Conservation (phyloP, 1,140 invertebrate genomes). For the Augochlora pura region DNA sequence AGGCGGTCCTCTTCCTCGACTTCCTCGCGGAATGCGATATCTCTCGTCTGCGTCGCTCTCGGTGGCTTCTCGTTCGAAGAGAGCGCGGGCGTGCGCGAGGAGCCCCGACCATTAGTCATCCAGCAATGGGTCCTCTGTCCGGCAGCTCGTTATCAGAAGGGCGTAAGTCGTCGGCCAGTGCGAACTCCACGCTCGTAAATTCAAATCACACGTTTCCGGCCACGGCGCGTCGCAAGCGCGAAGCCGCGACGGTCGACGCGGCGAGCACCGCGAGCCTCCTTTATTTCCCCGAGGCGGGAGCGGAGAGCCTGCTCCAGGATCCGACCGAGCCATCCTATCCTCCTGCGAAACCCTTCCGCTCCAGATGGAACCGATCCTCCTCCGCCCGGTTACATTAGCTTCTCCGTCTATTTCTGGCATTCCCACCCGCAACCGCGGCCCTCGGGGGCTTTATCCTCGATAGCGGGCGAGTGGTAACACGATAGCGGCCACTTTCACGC, state of each 20-base stretch:
- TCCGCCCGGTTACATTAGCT: neutral
- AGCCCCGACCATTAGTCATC: conserved; percentile 61
- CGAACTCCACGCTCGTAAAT: conserved; percentile 53
- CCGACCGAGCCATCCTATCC: neutral
- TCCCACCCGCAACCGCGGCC: neutral
- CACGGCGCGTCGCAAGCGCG: neutral
- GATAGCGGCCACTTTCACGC: too few species aligned
- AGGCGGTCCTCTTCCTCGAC: conserved; percentile 35
- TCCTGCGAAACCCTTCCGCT: conserved; percentile 2
- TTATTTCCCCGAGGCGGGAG: conserved; percentile 9
- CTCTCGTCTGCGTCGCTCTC: conserved; percentile 16
- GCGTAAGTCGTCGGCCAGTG: conserved; percentile 50
- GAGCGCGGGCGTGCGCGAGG: conserved; percentile 14
- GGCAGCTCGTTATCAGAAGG: conserved; percentile 54
- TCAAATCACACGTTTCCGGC: conserved; percentile 48
- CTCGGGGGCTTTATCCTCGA: neutral
- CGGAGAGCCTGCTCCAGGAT: neutral
- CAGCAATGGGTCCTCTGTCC: conserved; percentile 59
- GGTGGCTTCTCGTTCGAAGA: neutral
- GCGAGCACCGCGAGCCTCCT: neutral
- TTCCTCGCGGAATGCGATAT: conserved; percentile 52
- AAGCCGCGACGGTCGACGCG: too few species aligned
- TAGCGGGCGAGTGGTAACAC: too few species aligned
- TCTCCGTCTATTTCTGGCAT: neutral
- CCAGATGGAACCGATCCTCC: neutral